These are phyloP conservation scores for Acronicta alni DNA, from an alignment of 2,888 invertebrate species.

Conservation along the genomic window DNA sequence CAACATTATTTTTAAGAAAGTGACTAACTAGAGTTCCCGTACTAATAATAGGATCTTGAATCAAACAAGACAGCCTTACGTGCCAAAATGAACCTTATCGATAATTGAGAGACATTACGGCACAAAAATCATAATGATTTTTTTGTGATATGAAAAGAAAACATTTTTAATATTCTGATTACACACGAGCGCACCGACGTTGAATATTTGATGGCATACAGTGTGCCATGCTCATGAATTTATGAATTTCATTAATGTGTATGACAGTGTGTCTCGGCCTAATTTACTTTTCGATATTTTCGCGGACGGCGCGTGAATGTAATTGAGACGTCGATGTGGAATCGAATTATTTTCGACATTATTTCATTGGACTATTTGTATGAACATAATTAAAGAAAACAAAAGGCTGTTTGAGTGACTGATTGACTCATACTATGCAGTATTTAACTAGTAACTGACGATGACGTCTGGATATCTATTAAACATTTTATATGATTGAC, in stretches of 20 bases:
- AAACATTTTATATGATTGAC: no score
- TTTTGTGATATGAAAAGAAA: constrained; percentile 62
- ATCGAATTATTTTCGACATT: constrained; percentile 26
- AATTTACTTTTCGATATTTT: constrained; percentile 58
- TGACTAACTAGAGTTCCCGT: not conserved
- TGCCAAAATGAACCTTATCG: constrained; percentile 26
- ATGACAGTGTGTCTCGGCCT: constrained; percentile 53
- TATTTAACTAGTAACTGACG: no score
- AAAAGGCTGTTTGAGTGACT: no score
- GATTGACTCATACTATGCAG: no score
- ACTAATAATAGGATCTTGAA: constrained; percentile 2
- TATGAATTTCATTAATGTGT: constrained; percentile 76
- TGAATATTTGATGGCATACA: constrained; percentile 71
- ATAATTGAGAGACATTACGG: constrained; percentile 31
- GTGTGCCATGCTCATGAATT: constrained; percentile 67
- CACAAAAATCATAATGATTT: constrained; percentile 41
- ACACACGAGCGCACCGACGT: constrained; percentile 56
- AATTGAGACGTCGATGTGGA: constrained; percentile 37
- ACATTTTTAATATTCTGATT: constrained; percentile 76
- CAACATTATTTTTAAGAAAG: not conserved
- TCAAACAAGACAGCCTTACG: not conserved
- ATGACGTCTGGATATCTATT: no score
- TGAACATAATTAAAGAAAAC: not conserved
- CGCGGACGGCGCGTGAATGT: constrained; percentile 23
- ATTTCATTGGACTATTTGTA: constrained; percentile 12